A percentile compares a stretch with the other conserved stretches of the same genome.
phyloP scores from a whole-genome alignment of 2,113 vertebrate species.

The Oceanodroma tethys region DNA sequence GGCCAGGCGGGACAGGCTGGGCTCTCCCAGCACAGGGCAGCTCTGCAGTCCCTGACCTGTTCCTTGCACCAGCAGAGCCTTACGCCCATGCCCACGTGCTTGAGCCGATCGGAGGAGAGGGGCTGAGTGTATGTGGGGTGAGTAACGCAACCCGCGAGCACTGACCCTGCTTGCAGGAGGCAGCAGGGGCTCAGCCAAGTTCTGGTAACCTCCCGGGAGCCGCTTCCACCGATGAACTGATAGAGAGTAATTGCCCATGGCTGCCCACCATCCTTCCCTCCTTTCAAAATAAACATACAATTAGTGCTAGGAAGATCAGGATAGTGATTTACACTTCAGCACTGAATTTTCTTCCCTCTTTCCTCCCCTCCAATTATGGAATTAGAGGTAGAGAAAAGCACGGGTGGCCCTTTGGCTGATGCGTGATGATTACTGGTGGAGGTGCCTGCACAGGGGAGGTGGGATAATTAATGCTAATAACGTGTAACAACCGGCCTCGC shows the following conservation, averaged over 20 bases:
- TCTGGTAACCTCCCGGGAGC: not conserved
- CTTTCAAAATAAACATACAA: not conserved
- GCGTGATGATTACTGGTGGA: not conserved
- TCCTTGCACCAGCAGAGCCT: not conserved
- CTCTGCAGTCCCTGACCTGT: not conserved
- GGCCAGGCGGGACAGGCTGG: not conserved
- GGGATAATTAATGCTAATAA: slow-evolving; percentile 41
- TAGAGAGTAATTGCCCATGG: not conserved
- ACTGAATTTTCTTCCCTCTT: not conserved
- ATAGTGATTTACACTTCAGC: not conserved
- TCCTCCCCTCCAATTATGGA: slow-evolving; percentile 27
- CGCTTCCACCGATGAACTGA: not conserved
- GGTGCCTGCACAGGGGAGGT: not conserved
- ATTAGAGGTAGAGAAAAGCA: slow-evolving; percentile 28
- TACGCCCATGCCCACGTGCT: accelerated
- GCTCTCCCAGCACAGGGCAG: not conserved
- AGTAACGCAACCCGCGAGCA: accelerated
- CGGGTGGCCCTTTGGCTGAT: slow-evolving; percentile 39
- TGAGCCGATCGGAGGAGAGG: not conserved
- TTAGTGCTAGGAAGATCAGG: not conserved
- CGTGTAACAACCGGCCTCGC: not conserved
- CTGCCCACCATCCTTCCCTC: not conserved
- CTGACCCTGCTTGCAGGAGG: not conserved
- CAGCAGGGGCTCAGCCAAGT: not conserved
- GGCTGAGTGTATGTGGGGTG: not conserved